These are phyloP conservation scores for Hemicrepidius hirtus DNA, from an alignment of 2,888 invertebrate species.

Conservation along the genomic window DNA sequence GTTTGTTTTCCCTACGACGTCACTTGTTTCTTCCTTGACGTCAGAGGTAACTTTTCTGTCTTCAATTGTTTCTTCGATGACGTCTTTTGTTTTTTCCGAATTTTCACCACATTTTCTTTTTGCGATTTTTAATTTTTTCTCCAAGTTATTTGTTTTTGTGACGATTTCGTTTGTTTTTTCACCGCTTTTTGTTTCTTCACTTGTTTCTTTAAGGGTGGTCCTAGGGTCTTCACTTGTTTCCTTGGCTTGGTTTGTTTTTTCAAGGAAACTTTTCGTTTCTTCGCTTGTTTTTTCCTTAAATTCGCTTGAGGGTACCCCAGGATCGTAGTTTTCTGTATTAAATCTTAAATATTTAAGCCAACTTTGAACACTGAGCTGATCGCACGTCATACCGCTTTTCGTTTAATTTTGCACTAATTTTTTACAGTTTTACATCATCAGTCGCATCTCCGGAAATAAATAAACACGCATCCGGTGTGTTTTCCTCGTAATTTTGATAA, in stretches of 20 bases:
- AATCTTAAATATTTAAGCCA: slow-evolving; percentile 67
- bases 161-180: no score
- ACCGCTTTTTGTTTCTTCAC: background rate
- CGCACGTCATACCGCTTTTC: slow-evolving; percentile 39
- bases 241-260: background rate
- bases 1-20: background rate
- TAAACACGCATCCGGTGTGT: slow-evolving; percentile 51
- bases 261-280: background rate
- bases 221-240: no score
- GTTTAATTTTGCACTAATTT: slow-evolving; percentile 29
- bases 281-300: background rate
- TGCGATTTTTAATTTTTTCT: background rate
- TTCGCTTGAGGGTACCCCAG: slow-evolving; percentile 48
- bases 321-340: slow-evolving; percentile 66
- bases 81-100: background rate
- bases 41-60: background rate
- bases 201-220: no score
- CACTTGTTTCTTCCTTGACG: background rate
- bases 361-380: slow-evolving; percentile 62
- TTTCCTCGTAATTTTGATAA: slow-evolving; percentile 52
- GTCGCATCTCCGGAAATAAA: slow-evolving; percentile 46
- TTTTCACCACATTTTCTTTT: background rate
- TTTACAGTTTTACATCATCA: slow-evolving; percentile 33
- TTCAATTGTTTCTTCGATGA: background rate
- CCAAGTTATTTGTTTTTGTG: background rate